Percentiles rank a stretch among this genome's conserved stretches.
Evolutionary conservation across 2,797 vertebrate species (phyloP).

Genomic region (Rhinatrema bivittatum): DNA sequence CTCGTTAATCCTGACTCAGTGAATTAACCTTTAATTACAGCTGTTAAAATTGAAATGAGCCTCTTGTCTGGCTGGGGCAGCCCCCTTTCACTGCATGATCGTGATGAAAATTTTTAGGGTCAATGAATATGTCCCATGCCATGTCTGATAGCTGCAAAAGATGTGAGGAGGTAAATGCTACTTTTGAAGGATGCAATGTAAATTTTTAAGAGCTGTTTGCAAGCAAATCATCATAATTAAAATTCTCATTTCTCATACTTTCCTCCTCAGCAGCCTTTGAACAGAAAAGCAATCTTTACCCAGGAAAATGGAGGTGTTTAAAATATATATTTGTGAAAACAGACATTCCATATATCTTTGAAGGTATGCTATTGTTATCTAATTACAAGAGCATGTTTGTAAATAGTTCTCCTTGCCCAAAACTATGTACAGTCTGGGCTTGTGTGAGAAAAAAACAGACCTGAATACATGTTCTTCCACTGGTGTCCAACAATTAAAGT

Average conservation of each 20-base stretch:
- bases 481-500: too few relatives aligned
- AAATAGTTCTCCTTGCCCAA: too few relatives aligned
- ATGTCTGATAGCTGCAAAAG: constrained; percentile 76
- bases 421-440: too few relatives aligned
- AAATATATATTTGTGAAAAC: constrained; percentile 7
- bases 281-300: background rate
- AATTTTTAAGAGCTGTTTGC: constrained; percentile 54
- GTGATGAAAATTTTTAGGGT: constrained; percentile 73
- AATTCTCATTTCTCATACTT: background rate
- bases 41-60: constrained; percentile 86
- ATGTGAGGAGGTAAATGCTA: constrained; percentile 67
- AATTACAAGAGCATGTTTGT: background rate
- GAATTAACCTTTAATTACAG: constrained; percentile 97
- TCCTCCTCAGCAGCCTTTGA: background rate
- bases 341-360: constrained; percentile 6
- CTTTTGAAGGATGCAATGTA: constrained; percentile 60
- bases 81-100: constrained; percentile 51
- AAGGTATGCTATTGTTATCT: background rate
- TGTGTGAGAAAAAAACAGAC: too few relatives aligned
- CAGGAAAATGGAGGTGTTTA: background rate
- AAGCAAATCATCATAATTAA: constrained; percentile 34
- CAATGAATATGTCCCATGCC: constrained; percentile 79
- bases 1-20: constrained; percentile 92
- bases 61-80: constrained; percentile 64
- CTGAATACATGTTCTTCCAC: too few relatives aligned